Percentiles rank a stretch among this genome's conserved stretches.
Evolutionary conservation across 2,797 vertebrate genomes (phyloP).

Genomic region (Limosa lapponica): DNA sequence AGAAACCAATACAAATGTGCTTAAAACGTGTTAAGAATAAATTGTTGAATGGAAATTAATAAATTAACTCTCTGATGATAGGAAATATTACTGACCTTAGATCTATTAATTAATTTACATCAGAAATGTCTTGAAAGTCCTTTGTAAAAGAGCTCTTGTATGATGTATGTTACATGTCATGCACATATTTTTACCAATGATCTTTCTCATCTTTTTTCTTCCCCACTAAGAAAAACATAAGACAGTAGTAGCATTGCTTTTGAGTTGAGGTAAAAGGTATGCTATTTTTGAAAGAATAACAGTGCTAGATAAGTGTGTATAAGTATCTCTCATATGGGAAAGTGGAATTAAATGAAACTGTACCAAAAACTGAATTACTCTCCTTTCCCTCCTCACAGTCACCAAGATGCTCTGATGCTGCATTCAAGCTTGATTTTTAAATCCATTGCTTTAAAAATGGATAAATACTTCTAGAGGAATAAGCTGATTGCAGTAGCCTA

Average conservation of each 20-base stretch:
- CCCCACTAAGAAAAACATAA: neutral
- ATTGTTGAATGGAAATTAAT: neutral
- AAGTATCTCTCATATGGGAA: neutral
- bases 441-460: neutral
- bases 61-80: neutral
- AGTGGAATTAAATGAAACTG: neutral
- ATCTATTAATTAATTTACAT: neutral
- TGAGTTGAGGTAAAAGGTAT: rapidly evolving
- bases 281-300: neutral
- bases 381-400: neutral
- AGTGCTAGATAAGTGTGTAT: neutral
- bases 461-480: neutral
- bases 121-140: neutral
- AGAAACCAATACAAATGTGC: neutral
- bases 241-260: neutral
- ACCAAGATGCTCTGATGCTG: neutral
- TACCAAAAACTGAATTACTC: neutral
- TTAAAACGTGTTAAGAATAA: neutral
- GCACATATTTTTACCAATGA: neutral
- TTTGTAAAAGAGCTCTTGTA: neutral
- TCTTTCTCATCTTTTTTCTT: neutral
- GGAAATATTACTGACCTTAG: neutral
- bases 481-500: neutral
- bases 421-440: neutral
- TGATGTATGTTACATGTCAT: neutral